A percentile compares a stretch with the other conserved stretches of the same genome.
These are phyloP conservation scores for Pampusana beccarii DNA, from an alignment of 2,113 vertebrate species.

Conservation along the genomic window DNA sequence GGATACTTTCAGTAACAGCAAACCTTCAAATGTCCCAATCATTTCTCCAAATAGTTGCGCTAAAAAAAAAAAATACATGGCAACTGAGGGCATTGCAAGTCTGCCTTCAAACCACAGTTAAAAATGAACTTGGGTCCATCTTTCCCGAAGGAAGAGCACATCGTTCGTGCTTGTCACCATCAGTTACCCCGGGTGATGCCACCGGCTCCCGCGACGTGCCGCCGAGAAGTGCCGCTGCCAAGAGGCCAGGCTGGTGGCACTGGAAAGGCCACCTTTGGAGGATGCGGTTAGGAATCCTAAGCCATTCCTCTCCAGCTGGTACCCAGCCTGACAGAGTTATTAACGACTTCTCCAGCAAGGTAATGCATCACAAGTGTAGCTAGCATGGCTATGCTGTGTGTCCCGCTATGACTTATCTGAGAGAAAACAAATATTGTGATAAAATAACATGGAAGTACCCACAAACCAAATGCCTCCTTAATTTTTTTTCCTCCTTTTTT, in stretches of 20 bases:
- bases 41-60: not conserved
- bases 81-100: not conserved
- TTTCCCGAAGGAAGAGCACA: not conserved
- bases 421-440: slow-evolving; percentile 34
- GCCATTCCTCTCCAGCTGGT: not conserved
- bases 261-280: not conserved
- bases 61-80: not conserved
- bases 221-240: not conserved
- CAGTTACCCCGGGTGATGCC: not conserved
- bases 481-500: not conserved
- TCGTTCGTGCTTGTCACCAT: not conserved
- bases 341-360: slow-evolving; percentile 35
- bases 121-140: not conserved
- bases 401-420: slow-evolving; percentile 21
- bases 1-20: not conserved
- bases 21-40: not conserved
- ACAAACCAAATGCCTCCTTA: not conserved
- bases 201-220: rapidly evolving
- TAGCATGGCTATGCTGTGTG: not conserved
- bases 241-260: not conserved
- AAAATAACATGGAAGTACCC: not conserved
- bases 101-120: not conserved
- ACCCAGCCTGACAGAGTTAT: slow-evolving; percentile 47
- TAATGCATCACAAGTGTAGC: slow-evolving; percentile 32
- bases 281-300: not conserved